phyloP scores from a whole-genome alignment of 1,140 invertebrate species.

The Anastrepha ludens region DNA sequence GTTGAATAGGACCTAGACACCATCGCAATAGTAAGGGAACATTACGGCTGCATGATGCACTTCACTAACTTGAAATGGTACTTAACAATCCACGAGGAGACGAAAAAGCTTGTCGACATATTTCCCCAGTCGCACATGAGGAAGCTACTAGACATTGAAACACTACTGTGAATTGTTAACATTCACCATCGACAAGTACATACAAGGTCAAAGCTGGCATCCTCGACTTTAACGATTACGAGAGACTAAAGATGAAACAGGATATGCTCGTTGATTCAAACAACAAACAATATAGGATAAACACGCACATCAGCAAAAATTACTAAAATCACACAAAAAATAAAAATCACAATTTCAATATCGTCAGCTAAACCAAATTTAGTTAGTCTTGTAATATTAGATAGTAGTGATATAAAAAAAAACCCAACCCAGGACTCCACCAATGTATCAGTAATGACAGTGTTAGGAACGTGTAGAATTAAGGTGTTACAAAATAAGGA shows the following conservation, averaged over 20 bases:
- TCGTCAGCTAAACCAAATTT: slow-evolving; percentile 5
- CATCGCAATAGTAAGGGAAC: slow-evolving; percentile 17
- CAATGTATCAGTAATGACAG: neutral
- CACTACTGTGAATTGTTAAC: slow-evolving; percentile 36
- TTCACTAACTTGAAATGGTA: slow-evolving; percentile 55
- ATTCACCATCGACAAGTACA: slow-evolving; percentile 52
- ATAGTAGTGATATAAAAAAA: neutral
- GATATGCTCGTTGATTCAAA: neutral
- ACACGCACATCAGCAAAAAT: slow-evolving; percentile 6
- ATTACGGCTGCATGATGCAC: slow-evolving; percentile 53
- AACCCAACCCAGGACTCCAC: neutral
- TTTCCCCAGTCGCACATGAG: slow-evolving; percentile 57
- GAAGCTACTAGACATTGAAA: slow-evolving; percentile 48
- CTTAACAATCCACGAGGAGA: slow-evolving; percentile 54
- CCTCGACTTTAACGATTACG: slow-evolving; percentile 54
- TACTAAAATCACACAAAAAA: neutral
- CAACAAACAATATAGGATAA: slow-evolving; percentile 3
- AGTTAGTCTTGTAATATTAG: neutral
- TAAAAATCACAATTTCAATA: neutral
- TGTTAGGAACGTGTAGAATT: neutral
- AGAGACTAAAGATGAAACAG: neutral
- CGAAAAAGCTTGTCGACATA: slow-evolving; percentile 13
- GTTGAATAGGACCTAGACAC: neutral
- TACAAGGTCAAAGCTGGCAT: slow-evolving; percentile 53
- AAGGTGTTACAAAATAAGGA: neutral